phyloP scores from a whole-genome alignment of 2,888 invertebrate genomes.

The Yponomeuta cagnagella region DNA sequence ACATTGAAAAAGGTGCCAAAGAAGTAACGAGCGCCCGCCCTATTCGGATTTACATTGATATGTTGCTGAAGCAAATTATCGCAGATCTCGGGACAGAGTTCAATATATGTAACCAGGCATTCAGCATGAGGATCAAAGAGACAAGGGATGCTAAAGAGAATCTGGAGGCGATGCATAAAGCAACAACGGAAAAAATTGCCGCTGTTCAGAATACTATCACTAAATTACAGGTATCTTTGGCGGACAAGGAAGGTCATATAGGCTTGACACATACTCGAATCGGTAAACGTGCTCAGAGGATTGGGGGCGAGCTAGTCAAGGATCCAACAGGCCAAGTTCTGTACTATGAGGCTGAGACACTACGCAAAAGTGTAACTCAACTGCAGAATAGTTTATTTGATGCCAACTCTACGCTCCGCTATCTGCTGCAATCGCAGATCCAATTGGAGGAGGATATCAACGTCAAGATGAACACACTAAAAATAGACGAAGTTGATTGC shows the following conservation, averaged over 20 bases:
- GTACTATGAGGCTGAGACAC: conserved; percentile 81
- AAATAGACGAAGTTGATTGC: conserved; percentile 96
- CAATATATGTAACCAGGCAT: conserved; percentile 85
- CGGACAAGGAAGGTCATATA: conserved; percentile 87
- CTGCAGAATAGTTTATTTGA: conserved; percentile 83
- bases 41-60: conserved; percentile 86
- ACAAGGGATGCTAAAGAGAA: conserved; percentile 86
- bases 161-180: conserved; percentile 88
- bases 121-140: conserved; percentile 84
- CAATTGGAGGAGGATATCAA: conserved; percentile 95
- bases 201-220: conserved; percentile 88
- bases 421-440: conserved; percentile 89
- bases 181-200: conserved; percentile 79
- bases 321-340: conserved; percentile 87
- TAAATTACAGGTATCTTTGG: conserved; percentile 84
- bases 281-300: conserved; percentile 85
- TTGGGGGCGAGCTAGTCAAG: conserved; percentile 87
- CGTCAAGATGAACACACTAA: conserved; percentile 91
- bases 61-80: conserved; percentile 85
- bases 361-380: conserved; percentile 79
- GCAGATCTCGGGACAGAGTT: conserved; percentile 87
- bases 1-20: conserved; percentile 81
- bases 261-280: conserved; percentile 90
- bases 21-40: conserved; percentile 84
- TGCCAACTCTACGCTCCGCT: conserved; percentile 84